Evolutionary conservation across 1,140 invertebrate genomes (phyloP), one percentile per base, ranked within the genome.

Genomic region (Leptopilina boulardi): DNA sequence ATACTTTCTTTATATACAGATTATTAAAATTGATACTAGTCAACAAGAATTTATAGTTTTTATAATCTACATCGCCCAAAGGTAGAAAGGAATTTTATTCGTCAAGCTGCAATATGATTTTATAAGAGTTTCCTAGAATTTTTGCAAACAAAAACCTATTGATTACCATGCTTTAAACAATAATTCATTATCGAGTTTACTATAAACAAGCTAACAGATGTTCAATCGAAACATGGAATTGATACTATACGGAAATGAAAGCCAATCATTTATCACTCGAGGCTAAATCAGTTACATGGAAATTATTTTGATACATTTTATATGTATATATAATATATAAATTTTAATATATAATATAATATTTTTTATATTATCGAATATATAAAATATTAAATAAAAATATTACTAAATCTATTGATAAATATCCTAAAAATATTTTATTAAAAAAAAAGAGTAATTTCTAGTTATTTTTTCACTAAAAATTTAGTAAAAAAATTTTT

Each of bases 21-120:
- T 51, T 51, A 51, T 51, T 51, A 51, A 51, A 51, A 51, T 51
- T 51, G 47, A 51, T 51, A 51, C 47, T 2, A 51, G 47, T 51
- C 15, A 51, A 18, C n/a, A 51, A 51, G 47, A 51, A 51, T 18
- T 2, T 51, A 51, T n/a, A n/a, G 5, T 51, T 18, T 18, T 51
- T 8, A 38, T 38, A 38, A 38, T 8, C 34, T 38, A 2, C 30
- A 51, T 51, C 47, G 47, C 47, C 47, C 15, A n/a, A 18, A 51
- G 47, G 15, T 51, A 51, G 47, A 51, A 51, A 51, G 47, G 47
- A 51, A 51, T 51, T 51, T 51, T 51, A 47, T 47, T 42, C 41
- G 41, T 42, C 41, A 42, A 42, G 13, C 41, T 42, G 9, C 13
- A n/a, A n/a, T n/a, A n/a, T n/a, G n/a, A n/a, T n/a, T n/a, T n/a